phyloP scores from a whole-genome alignment of 2,113 vertebrate genomes.

The Salvator merianae region DNA sequence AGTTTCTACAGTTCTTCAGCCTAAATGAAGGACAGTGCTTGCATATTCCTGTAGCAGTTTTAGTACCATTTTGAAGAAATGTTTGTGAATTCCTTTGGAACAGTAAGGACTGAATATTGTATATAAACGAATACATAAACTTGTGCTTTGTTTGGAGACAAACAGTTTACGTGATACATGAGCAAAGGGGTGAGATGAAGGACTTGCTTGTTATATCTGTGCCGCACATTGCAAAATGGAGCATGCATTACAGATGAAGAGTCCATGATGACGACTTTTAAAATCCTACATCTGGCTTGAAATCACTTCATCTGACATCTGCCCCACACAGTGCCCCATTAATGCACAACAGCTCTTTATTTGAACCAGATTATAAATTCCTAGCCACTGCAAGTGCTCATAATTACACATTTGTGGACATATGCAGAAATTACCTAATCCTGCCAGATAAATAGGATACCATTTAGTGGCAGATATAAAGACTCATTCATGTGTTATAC shows the following conservation, averaged over 20 bases:
- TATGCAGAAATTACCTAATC: not conserved
- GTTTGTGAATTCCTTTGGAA: not conserved
- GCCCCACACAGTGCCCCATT: not conserved
- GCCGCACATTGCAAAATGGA: not conserved
- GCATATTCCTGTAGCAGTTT: not conserved
- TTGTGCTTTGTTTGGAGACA: not conserved
- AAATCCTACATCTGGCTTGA: not conserved
- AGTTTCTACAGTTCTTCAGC: slow-evolving; percentile 5
- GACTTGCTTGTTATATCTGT: not conserved
- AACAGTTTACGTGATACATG: not conserved
- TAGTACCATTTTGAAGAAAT: not conserved
- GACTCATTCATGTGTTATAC: not conserved
- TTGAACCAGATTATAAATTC: not conserved
- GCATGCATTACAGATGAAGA: not conserved
- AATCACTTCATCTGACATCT: not conserved
- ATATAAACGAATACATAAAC: not conserved
- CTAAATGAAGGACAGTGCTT: not conserved
- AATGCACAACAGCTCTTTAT: not conserved
- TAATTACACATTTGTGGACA: not conserved
- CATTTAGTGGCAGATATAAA: not conserved
- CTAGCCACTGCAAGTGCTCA: not conserved
- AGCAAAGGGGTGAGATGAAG: not conserved
- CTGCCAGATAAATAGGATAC: not conserved
- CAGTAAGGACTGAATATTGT: not conserved
- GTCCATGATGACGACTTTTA: not conserved